Conservation (phyloP, 2,888 invertebrate genomes). For the Ferdinandea cuprea region DNA sequence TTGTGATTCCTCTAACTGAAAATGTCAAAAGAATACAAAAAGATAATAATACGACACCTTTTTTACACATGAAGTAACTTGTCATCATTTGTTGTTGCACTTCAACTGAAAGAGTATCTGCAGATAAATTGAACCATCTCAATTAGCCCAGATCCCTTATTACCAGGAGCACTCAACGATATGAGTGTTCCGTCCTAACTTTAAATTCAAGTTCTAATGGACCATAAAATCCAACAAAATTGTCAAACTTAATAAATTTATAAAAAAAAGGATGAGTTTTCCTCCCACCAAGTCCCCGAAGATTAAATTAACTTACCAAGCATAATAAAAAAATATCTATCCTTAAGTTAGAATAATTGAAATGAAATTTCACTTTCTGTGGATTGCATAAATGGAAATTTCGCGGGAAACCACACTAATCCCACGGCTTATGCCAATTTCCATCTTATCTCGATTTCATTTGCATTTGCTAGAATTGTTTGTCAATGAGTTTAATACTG, state of each 20-base stretch:
- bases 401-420: constrained; percentile 25
- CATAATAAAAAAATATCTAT: background rate
- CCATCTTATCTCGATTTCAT: constrained; percentile 31
- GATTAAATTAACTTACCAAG: background rate
- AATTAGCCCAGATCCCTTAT: too few species aligned
- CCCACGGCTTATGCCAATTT: constrained; percentile 44
- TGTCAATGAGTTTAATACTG: background rate
- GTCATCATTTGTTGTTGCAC: too few species aligned
- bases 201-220: too few species aligned
- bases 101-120: too few species aligned
- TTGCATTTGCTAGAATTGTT: constrained; percentile 10
- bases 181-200: too few species aligned
- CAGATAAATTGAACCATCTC: too few species aligned
- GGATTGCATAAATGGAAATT: constrained; percentile 21
- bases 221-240: too few species aligned
- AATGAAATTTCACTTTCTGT: background rate
- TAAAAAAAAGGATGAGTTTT: too few species aligned
- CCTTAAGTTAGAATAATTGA: background rate
- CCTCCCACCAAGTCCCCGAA: background rate
- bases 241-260: background rate
- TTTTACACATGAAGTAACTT: too few species aligned
- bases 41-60: background rate
- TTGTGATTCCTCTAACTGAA: constrained; percentile 22
- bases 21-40: background rate
- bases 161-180: too few species aligned